Conservation (phyloP, 1,140 invertebrate genomes). For the Pteromalus puparum region DNA sequence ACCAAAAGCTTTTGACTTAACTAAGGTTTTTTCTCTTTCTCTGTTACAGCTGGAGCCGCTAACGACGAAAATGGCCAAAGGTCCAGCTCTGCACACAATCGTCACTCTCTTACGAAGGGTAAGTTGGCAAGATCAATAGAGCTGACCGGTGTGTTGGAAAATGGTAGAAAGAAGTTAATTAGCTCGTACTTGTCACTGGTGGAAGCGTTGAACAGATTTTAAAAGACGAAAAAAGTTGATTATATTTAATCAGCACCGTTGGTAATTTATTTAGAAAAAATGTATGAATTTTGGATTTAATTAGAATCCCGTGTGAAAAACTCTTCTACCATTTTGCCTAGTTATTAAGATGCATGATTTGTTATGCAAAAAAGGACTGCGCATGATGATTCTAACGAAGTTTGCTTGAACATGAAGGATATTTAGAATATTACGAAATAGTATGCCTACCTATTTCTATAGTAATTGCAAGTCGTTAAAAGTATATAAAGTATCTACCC, state of each 20-base stretch:
- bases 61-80: constrained; percentile 74
- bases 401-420: not conserved
- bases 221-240: not conserved
- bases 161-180: not conserved
- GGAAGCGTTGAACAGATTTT: not conserved
- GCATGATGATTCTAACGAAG: not conserved
- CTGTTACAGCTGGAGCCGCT: constrained; percentile 73
- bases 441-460: too few relatives aligned
- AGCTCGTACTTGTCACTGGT: not conserved
- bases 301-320: too few relatives aligned
- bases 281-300: too few relatives aligned
- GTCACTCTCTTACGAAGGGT: constrained; percentile 75
- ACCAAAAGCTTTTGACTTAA: not conserved
- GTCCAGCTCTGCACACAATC: constrained; percentile 74
- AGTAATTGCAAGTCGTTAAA: too few relatives aligned
- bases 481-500: too few relatives aligned
- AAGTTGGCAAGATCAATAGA: constrained; percentile 53
- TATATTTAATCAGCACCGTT: too few relatives aligned
- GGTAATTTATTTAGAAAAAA: too few relatives aligned
- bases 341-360: not conserved
- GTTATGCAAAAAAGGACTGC: not conserved
- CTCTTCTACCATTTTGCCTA: not conserved
- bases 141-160: not conserved
- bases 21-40: constrained; percentile 25
- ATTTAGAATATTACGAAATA: too few relatives aligned